A percentile compares a stretch with the other conserved stretches of the same genome.
phyloP scores from a whole-genome alignment of 1,140 invertebrate genomes.

The Drosophila busckii region DNA sequence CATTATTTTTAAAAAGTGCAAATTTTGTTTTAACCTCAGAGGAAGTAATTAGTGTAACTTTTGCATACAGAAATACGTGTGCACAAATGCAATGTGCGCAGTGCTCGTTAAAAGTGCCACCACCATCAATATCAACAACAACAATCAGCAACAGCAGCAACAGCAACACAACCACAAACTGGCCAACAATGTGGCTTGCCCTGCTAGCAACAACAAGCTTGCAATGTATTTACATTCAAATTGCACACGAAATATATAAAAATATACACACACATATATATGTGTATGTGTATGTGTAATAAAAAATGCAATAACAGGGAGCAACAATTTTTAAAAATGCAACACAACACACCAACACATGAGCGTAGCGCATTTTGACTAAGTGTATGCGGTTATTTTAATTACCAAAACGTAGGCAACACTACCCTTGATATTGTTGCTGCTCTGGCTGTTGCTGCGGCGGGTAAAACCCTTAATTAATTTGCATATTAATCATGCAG shows the following conservation, averaged over 20 bases:
- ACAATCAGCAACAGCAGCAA: constrained; percentile 23
- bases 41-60: constrained; percentile 77
- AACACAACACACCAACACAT: constrained; percentile 25
- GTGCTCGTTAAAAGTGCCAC: constrained; percentile 5
- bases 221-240: constrained; percentile 36
- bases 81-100: constrained; percentile 44
- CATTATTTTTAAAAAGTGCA: constrained; percentile 79
- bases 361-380: constrained; percentile 44
- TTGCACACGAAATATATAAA: constrained; percentile 43
- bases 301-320: constrained; percentile 73
- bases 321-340: constrained; percentile 70
- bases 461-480: constrained; percentile 74
- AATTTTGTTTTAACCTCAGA: constrained; percentile 79
- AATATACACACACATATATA: constrained; percentile 33
- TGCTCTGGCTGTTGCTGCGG: constrained; percentile 37
- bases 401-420: constrained; percentile 69
- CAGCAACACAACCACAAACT: constrained; percentile 36
- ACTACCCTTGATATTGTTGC: constrained; percentile 9
- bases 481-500: constrained; percentile 77
- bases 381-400: constrained; percentile 75
- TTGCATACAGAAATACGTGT: constrained; percentile 72
- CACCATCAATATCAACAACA: constrained; percentile 14
- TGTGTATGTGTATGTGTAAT: too few relatives aligned
- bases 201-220: constrained; percentile 1
- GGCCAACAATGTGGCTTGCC: constrained; percentile 17